Conservation (phyloP, 2,888 invertebrate species). For the Apodemia duryi region DNA sequence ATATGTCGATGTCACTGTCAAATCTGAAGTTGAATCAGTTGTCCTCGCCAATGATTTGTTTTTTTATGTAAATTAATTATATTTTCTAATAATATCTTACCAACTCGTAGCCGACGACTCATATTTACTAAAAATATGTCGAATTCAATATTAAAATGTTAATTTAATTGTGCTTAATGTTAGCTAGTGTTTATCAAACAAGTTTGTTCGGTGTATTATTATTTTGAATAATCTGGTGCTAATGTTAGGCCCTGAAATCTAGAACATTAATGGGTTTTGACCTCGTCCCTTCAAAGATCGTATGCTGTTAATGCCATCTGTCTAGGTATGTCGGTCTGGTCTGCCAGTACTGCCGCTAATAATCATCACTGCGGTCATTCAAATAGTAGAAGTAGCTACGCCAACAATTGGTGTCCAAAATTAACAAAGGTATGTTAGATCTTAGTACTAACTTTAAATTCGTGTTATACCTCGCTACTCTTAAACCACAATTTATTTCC, state of each 20-base stretch:
- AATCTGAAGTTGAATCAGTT: neutral
- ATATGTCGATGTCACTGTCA: neutral
- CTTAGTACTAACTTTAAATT: conserved; percentile 23
- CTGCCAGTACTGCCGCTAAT: conserved; percentile 82
- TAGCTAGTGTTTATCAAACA: neutral
- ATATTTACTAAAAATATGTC: neutral
- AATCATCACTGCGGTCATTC: conserved; percentile 66
- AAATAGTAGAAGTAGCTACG: conserved; percentile 62
- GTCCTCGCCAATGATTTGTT: neutral
- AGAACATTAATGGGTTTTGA: conserved; percentile 1
- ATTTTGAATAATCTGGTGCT: conserved; percentile 3
- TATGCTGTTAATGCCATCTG: conserved; percentile 48
- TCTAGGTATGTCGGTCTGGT: conserved; percentile 86
- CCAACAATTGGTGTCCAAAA: conserved; percentile 72
- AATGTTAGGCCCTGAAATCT: neutral
- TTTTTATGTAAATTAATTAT: conserved; percentile 3
- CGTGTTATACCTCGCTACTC: neutral
- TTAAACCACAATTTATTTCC: neutral
- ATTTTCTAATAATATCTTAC: conserved; percentile 2
- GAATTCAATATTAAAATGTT: neutral
- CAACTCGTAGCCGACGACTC: neutral
- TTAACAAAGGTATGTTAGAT: conserved; percentile 62
- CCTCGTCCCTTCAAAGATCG: conserved; percentile 6
- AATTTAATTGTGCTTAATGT: neutral
- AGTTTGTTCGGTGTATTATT: neutral